These are phyloP conservation scores for Cryptus viduatorius DNA, from an alignment of 2,888 invertebrate genomes.

Conservation along the genomic window DNA sequence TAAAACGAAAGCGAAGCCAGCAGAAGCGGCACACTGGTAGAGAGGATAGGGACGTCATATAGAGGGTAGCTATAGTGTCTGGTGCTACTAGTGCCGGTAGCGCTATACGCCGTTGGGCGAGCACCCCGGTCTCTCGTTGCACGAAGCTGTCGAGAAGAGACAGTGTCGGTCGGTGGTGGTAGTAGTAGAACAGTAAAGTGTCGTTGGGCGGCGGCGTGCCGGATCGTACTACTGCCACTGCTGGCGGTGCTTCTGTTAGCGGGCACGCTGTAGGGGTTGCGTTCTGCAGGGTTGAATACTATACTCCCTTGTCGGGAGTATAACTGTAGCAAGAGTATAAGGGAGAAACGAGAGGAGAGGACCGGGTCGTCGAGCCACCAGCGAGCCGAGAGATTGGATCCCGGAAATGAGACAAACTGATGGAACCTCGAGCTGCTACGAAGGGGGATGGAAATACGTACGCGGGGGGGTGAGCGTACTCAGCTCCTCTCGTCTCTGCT, in stretches of 20 bases:
- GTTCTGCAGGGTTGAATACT: conserved; percentile 44
- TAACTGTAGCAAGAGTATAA: conserved; percentile 50
- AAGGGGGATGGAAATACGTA: conserved; percentile 77
- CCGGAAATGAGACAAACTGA: conserved; percentile 84
- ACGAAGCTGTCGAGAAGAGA: conserved; percentile 47
- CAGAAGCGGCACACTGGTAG: conserved; percentile 10
- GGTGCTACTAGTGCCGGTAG: conserved; percentile 34
- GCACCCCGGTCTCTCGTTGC: conserved; percentile 35
- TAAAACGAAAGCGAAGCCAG: conserved; percentile 58
- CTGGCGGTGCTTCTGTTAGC: conserved; percentile 46
- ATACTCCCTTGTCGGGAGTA: neutral
- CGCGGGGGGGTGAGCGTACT: conserved; percentile 51
- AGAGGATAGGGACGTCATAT: conserved; percentile 33
- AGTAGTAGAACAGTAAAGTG: conserved; percentile 69
- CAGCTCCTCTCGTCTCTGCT: conserved; percentile 69
- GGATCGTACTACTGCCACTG: conserved; percentile 47
- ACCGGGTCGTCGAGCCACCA: conserved; percentile 74
- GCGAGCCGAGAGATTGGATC: conserved; percentile 82
- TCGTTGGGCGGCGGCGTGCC: conserved; percentile 64
- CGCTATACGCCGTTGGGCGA: conserved; percentile 41
- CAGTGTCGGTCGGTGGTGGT: conserved; percentile 28
- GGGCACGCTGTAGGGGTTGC: conserved; percentile 54
- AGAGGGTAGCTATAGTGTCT: conserved; percentile 26
- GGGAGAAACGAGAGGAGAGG: conserved; percentile 66
- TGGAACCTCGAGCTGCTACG: conserved; percentile 76